Percentiles rank a stretch among this genome's conserved stretches.
Conservation (phyloP, 2,797 vertebrate genomes). For the Enteromius treurensis region DNA sequence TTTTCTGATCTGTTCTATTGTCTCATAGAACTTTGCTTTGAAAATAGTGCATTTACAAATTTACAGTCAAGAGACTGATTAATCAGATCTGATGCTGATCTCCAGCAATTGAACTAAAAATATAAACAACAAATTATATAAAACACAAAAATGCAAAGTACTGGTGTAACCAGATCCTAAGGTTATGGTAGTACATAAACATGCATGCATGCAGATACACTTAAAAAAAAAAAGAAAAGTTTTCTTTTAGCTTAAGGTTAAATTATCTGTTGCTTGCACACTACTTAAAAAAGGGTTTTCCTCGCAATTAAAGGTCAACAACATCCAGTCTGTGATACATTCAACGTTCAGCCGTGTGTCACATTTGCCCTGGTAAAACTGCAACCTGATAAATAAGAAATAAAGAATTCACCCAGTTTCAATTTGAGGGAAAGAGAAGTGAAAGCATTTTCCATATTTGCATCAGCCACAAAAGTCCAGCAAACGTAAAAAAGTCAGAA, state of each 20-base stretch:
- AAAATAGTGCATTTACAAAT: not conserved
- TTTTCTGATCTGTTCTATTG: not conserved
- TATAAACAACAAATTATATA: not conserved
- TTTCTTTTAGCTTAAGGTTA: not conserved
- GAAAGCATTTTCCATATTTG: slow-evolving; percentile 33
- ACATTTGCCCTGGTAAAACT: not conserved
- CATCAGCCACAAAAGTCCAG: slow-evolving; percentile 4
- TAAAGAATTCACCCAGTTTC: slow-evolving; percentile 26
- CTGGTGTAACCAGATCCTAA: not conserved
- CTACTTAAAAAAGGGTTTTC: not conserved
- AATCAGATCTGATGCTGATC: not conserved
- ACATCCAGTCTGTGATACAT: slow-evolving; percentile 1
- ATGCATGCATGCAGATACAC: not conserved
- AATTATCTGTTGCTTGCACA: not conserved
- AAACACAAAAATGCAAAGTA: not conserved
- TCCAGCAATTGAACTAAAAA: not conserved
- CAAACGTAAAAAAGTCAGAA: not conserved
- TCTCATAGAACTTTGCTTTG: not conserved
- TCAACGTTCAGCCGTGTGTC: slow-evolving; percentile 18
- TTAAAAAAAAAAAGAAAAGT: not conserved
- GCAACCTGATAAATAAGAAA: slow-evolving; percentile 2
- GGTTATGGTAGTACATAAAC: not conserved
- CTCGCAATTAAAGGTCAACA: not conserved
- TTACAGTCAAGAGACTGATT: not conserved
- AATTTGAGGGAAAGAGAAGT: slow-evolving; percentile 41